Evolutionary conservation across 2,797 vertebrate genomes (phyloP), one percentile per base, ranked within the genome.

Genomic region (Gymnocypris eckloni): DNA sequence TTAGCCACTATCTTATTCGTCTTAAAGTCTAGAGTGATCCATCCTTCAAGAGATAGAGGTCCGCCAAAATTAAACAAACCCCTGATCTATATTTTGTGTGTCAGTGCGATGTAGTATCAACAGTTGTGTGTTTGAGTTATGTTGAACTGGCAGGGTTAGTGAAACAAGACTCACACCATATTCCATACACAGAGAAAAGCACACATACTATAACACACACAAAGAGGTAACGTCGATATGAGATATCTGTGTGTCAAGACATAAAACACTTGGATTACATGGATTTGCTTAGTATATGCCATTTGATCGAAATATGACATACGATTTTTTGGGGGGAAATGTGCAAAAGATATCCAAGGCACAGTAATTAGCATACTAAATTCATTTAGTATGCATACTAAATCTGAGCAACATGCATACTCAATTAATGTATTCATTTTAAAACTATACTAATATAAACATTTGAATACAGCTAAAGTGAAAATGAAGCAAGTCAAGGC

Each of bases 241-340:
- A 64, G 56, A 82, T 71, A 83, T 72, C 37, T 77, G 56, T 54
- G 33, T 33, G 50, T 70, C 52, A 76, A 85, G 75, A 75, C 64
- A 70, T 41, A 45, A 76, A 78, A 50, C 64, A 39, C 43, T 28
- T 86, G 70, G 59, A 69, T 11, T 12, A 3, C 13, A 54, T 41
- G 22, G 13, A 70, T 75, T 61, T 70, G 10, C 41, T 37, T 56
- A 86, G 28, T 52, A 56, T 56, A 54, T 61, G 64, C 6, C 28
- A 64, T 79, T 86, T 10, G 48, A 33, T 45, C 5, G 8, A 16
- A 75, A 50, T 48, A 45, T 43, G 41, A 71, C 41, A 45, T n/a
- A 45, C 18, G 66, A 15, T 56, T 56, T 56, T 67, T 16, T 16
- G 16, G 64, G 15, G 6, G 1, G 18, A 66, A 67, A 67, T 16